Evolutionary conservation across 2,797 vertebrate genomes (phyloP), one percentile per base, ranked within the genome.

Genomic region (Leptoclinus maculatus): DNA sequence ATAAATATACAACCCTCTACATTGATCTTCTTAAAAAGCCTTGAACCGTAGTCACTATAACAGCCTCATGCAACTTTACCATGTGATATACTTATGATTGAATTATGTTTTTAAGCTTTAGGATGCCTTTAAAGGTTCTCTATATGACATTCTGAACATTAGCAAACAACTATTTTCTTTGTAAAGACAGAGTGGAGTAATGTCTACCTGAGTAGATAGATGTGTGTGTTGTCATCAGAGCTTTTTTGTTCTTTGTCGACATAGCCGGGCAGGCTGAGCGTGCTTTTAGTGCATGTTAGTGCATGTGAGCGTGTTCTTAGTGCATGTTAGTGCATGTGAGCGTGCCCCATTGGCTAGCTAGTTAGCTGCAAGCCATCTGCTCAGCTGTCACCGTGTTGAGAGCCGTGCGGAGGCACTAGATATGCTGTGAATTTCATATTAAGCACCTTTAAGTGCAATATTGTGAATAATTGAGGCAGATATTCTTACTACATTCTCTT

Each of bases 51-150:
- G 11, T 45, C 47, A 34, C 49, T 41, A 19, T 36, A 79, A 49
- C 49, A 64, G 65, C 62, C 49, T 66, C 29, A 51, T 53, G 3
- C 43, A 63, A 14, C 13, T 54, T 78, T 53, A 36, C 36, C 19
- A 23, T 36, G 32, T 71, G 56, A 83, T 60, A 32, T 25, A 60
- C 68, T 76, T 60, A 39, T 63, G 32, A 66, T 82, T 72, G 63
- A n/a, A 68, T 60, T 58, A 34, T 47, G 41, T 63, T 78, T 62
- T 80, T 39, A 45, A 39, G 56, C 66, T 65, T 67, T 16, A 60
- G 34, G 34, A 63, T 74, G 13, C 17, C 13, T 54, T 14, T 54
- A 25, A 10, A n/a, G 21, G 21, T 8, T 51, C n/a, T 51, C 21
- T 53, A 13, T 23, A 1, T 5, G 49, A 2, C 19, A 47, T 49